These are phyloP conservation scores for Alectoris magna DNA, from an alignment of 2,797 vertebrate species.

Conservation along the genomic window DNA sequence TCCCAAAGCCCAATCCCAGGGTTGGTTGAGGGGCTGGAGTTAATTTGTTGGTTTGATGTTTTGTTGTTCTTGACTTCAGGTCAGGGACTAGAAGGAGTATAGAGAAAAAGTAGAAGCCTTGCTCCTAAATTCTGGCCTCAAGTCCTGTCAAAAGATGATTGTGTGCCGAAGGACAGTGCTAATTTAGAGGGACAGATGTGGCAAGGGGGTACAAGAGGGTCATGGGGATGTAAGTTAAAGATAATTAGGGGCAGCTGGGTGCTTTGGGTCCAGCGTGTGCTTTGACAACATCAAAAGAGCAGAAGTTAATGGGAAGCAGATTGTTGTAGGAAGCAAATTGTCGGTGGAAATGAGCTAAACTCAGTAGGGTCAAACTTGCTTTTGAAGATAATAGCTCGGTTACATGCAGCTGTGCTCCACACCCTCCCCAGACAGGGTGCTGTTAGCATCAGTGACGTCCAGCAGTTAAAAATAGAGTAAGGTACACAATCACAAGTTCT, in stretches of 20 bases:
- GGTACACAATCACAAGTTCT: background rate
- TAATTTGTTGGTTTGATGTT: background rate
- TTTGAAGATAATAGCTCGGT: slow-evolving; percentile 29
- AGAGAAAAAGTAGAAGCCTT: background rate
- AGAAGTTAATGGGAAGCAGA: background rate
- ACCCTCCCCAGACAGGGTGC: background rate
- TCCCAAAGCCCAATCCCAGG: background rate
- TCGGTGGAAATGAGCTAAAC: slow-evolving; percentile 6
- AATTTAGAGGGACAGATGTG: fast-evolving
- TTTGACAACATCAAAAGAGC: background rate
- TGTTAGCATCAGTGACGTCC: background rate
- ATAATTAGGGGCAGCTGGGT: background rate
- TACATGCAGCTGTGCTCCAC: background rate
- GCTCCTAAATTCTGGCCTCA: background rate
- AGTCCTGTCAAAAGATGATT: background rate
- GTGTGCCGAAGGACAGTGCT: background rate
- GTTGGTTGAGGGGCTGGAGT: background rate
- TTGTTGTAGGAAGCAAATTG: background rate
- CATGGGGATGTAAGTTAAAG: background rate
- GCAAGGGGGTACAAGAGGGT: background rate
- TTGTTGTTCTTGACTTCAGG: background rate
- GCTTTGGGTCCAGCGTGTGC: background rate
- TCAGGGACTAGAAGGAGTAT: background rate
- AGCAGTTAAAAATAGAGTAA: background rate
- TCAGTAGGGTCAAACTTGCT: background rate